A percentile compares a stretch with the other conserved stretches of the same genome.
Evolutionary conservation across 2,113 vertebrate genomes (phyloP).

Genomic region (Microcebus ravelobensis): DNA sequence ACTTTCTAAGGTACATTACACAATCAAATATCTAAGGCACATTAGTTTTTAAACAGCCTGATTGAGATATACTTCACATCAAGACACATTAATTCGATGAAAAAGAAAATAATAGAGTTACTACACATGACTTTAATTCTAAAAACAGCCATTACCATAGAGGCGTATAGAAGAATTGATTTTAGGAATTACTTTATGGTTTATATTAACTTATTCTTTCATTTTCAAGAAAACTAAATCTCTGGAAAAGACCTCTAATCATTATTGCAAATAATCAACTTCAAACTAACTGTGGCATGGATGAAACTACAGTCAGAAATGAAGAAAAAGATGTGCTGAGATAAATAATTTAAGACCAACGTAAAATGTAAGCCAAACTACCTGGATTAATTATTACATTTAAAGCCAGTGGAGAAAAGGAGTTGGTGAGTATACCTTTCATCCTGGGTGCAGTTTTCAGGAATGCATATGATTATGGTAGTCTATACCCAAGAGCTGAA

Average conservation of each 20-base stretch:
- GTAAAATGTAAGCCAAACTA: conserved; percentile 54
- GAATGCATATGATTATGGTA: conserved; percentile 64
- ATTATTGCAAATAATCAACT: conserved; percentile 35
- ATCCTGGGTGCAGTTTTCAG: conserved; percentile 61
- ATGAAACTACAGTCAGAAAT: conserved; percentile 33
- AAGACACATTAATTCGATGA: not conserved
- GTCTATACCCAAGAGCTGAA: conserved; percentile 61
- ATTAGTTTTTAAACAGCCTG: not conserved
- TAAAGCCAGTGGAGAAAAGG: conserved; percentile 66
- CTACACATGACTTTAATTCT: not conserved
- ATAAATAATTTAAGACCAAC: conserved; percentile 52
- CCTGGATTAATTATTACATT: conserved; percentile 63
- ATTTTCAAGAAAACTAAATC: not conserved
- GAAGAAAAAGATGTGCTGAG: conserved; percentile 11
- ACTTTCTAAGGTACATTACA: not conserved
- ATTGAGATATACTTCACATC: not conserved
- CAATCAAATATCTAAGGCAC: not conserved
- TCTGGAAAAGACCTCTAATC: not conserved
- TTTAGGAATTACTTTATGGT: not conserved
- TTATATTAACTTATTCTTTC: not conserved
- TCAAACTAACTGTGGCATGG: conserved; percentile 38
- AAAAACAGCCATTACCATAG: not conserved
- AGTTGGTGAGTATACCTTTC: conserved; percentile 73
- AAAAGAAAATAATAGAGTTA: not conserved
- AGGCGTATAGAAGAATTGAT: not conserved